Evolutionary conservation across 2,888 invertebrate species (phyloP).

Genomic region (Dryobota labecula): DNA sequence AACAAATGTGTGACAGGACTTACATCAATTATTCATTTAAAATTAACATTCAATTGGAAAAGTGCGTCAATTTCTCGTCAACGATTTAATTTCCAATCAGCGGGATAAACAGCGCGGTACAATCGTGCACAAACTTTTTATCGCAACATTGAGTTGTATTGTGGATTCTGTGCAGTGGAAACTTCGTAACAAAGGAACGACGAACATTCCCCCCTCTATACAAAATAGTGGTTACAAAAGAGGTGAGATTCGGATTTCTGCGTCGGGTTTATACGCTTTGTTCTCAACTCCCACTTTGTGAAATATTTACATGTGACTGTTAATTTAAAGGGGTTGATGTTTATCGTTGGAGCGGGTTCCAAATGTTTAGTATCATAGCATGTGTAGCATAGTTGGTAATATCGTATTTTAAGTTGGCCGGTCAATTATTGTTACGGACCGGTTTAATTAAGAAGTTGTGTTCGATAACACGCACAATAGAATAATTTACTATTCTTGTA

Average conservation of each 20-base stretch:
- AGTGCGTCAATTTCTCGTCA: slow-evolving; percentile 37
- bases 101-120: slow-evolving; percentile 31
- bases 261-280: slow-evolving; percentile 45
- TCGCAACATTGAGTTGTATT: slow-evolving; percentile 33
- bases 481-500: slow-evolving; percentile 9
- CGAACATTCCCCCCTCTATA: slow-evolving; percentile 38
- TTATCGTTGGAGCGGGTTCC: slow-evolving; percentile 42
- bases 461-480: slow-evolving; percentile 22
- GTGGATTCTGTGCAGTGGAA: slow-evolving; percentile 49
- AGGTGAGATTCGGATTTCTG: slow-evolving; percentile 55
- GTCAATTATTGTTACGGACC: slow-evolving; percentile 38
- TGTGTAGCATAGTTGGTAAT: slow-evolving; percentile 33
- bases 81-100: slow-evolving; percentile 58
- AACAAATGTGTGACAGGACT: slow-evolving; percentile 35
- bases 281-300: slow-evolving; percentile 46
- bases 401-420: slow-evolving; percentile 46
- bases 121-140: slow-evolving; percentile 54
- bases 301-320: slow-evolving; percentile 56
- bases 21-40: slow-evolving; percentile 21
- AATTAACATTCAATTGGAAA: slow-evolving; percentile 33
- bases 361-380: slow-evolving; percentile 39
- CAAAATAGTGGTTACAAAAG: slow-evolving; percentile 56
- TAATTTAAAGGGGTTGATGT: slow-evolving; percentile 60
- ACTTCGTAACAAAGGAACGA: slow-evolving; percentile 55
- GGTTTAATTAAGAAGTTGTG: slow-evolving; percentile 49